Percentiles rank a stretch among this genome's conserved stretches.
Conservation (phyloP, 2,113 vertebrate species). For the Prochilodus magdalenae region DNA sequence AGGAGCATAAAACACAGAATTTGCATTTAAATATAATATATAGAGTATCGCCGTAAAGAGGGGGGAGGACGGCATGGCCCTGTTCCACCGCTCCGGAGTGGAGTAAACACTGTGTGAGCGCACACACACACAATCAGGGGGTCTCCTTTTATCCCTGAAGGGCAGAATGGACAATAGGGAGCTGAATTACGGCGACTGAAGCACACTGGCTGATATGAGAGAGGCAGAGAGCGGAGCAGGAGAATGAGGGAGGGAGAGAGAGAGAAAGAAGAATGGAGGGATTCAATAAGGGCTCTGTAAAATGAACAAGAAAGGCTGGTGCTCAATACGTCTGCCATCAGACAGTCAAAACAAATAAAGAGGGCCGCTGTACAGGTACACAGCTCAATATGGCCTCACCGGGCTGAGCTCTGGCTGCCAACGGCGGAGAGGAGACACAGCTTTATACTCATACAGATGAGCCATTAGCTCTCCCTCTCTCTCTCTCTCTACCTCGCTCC, state of each 20-base stretch:
- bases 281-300: conserved; percentile 67
- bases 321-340: conserved; percentile 73
- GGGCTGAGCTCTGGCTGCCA: conserved; percentile 67
- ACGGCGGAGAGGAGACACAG: conserved; percentile 67
- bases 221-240: conserved; percentile 38
- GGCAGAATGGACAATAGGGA: conserved; percentile 64
- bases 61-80: not conserved
- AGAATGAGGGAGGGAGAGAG: conserved; percentile 27
- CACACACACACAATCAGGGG: conserved; percentile 41
- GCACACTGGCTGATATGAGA: conserved; percentile 55
- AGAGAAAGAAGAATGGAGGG: conserved; percentile 30
- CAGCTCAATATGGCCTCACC: conserved; percentile 72
- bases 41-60: not conserved
- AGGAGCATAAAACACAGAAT: conserved; percentile 22
- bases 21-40: conserved; percentile 34
- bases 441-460: conserved; percentile 70
- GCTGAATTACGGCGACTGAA: conserved; percentile 64
- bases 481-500: conserved; percentile 58
- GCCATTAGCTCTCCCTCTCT: conserved; percentile 67
- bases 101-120: not conserved
- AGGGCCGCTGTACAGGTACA: conserved; percentile 64
- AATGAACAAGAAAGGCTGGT: conserved; percentile 72
- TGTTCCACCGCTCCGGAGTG: conserved; percentile 9
- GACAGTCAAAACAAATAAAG: conserved; percentile 78
- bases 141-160: conserved; percentile 59